These are phyloP conservation scores for Melanotaenia nigrans DNA, from an alignment of 2,797 vertebrate genomes.

Conservation along the genomic window DNA sequence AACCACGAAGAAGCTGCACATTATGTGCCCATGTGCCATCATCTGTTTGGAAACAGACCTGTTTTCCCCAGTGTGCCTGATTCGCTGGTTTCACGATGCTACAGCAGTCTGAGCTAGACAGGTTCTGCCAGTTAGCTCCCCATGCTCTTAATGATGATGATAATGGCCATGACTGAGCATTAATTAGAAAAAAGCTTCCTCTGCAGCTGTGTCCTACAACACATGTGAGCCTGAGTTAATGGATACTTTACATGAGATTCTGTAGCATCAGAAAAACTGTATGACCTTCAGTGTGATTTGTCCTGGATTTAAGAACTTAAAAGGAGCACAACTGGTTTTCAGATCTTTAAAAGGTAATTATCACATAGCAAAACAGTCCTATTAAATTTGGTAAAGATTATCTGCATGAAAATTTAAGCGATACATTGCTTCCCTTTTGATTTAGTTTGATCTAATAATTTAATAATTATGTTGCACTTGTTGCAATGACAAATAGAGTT, in stretches of 20 bases:
- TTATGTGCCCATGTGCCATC: not conserved
- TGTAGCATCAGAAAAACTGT: not conserved
- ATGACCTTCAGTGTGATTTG: not conserved
- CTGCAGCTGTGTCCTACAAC: constrained; percentile 38
- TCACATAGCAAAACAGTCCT: not conserved
- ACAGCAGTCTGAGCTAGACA: constrained; percentile 11
- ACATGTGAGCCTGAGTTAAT: constrained; percentile 12
- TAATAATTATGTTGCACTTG: too few relatives aligned
- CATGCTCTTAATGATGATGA: constrained; percentile 38
- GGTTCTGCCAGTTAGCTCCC: constrained; percentile 37
- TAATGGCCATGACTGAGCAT: constrained; percentile 30
- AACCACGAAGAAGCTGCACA: not conserved
- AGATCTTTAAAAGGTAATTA: not conserved
- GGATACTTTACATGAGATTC: not conserved
- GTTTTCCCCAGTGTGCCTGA: not conserved
- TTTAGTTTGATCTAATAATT: too few relatives aligned
- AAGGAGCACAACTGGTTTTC: not conserved
- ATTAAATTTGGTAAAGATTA: not conserved
- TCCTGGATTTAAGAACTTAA: too few relatives aligned
- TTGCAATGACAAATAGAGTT: too few relatives aligned
- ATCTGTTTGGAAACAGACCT: not conserved
- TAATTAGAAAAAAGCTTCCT: constrained; percentile 30
- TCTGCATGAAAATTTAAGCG: not conserved
- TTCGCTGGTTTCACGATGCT: not conserved
- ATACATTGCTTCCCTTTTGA: too few relatives aligned